These are phyloP conservation scores for Cydia pomonella DNA, from an alignment of 1,140 invertebrate genomes.

Conservation along the genomic window DNA sequence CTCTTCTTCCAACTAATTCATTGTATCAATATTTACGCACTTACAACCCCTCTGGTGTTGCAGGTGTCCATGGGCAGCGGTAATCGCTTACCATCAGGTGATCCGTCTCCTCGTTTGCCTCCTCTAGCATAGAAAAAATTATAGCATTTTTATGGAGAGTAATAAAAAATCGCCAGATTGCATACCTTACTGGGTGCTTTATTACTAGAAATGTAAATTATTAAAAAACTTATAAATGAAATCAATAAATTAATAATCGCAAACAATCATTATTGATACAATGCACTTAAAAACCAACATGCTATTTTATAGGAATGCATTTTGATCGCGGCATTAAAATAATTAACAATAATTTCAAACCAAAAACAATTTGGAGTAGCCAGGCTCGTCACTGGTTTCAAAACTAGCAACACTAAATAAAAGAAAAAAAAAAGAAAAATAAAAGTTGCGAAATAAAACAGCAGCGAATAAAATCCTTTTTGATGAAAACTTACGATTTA, in stretches of 20 bases:
- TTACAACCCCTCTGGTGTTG: too few species aligned
- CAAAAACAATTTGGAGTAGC: conserved; percentile 16
- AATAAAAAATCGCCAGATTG: not conserved
- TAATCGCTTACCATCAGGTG: too few species aligned
- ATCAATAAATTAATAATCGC: conserved; percentile 65
- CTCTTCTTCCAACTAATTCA: too few species aligned
- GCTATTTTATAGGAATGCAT: conserved; percentile 30
- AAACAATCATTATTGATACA: conserved; percentile 44
- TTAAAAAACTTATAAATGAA: conserved; percentile 72
- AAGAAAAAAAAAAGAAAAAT: conserved; percentile 32
- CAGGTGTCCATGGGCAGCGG: too few species aligned
- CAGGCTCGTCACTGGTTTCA: conserved; percentile 19
- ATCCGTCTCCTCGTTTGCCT: too few species aligned
- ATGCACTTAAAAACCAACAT: conserved; percentile 16
- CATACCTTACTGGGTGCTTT: conserved; percentile 51
- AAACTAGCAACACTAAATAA: conserved; percentile 27
- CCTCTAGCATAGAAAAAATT: too few species aligned
- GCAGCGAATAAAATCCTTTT: not conserved
- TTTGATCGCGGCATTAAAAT: conserved; percentile 28
- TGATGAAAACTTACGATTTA: conserved; percentile 27
- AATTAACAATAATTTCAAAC: conserved; percentile 26
- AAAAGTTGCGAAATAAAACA: conserved; percentile 25
- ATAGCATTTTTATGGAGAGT: not conserved
- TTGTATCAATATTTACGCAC: too few species aligned
- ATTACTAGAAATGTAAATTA: conserved; percentile 72